Base-by-base conservation (phyloP, 2,888 invertebrate species). In the Cataglyphis altisquamis region DNA sequence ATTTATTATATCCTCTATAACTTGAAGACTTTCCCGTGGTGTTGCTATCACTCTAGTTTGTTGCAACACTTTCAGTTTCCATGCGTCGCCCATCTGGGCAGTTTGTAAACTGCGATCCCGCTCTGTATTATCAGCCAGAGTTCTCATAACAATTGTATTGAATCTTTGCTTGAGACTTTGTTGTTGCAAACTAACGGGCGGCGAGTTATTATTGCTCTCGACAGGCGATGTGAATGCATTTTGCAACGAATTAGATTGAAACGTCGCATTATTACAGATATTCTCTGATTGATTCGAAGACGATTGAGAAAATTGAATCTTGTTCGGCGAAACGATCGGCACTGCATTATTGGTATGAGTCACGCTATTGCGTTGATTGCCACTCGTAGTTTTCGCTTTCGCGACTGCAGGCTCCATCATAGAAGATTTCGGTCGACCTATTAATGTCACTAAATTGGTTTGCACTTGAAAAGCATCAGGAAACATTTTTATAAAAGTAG, bases 381-480 rank as follows among this genome's bases (percentile, higher is more conserved):
- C 67, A 67, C 45, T 41, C 72, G 87, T 89, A 18, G 83, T 75
- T 64, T 88, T 93, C 5, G 87, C 73, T 48, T 84, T 89, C 29
- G 86, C 82, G 10, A 4, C 18, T 8, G 60, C 25, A 1, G 78
- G 45, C 39, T 90, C 87, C 57, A 63, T 41, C n/a, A 78, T n/a
- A 21, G 83, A 83, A 41, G 87, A 84, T 96, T 97, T 97, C 93
- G 97, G 97, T 94, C 97, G 96, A 94, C 97, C 97, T 91, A 98
- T 96, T 89, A 98, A 95, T 82, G 98, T 98, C 91, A 98, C 98
- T 95, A 98, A 96, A 95, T 99, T 98, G 77, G 98, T 97, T 94
- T 99, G 98, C 86, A 99, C 98, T 94, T 98, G 98, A 95, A 99
- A 99, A 92, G 98, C 97, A 94, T 98, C 98, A n/a, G 98, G 97